These are phyloP conservation scores for Operophtera brumata DNA, from an alignment of 2,888 invertebrate genomes.

Conservation along the genomic window DNA sequence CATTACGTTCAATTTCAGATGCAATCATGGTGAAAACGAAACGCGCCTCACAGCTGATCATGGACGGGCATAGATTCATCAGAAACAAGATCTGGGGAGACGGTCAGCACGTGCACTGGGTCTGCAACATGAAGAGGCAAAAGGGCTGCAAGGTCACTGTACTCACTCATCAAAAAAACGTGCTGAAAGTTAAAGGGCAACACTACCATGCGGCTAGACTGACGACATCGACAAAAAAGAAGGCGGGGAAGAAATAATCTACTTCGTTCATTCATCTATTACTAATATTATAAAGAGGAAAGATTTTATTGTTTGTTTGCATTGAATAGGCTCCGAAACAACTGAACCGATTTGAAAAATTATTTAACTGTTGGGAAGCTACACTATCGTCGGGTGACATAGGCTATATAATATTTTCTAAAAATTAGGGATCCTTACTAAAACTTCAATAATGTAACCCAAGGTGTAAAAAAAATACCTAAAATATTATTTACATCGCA, in stretches of 20 bases:
- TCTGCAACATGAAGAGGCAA: slow-evolving; percentile 25
- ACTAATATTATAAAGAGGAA: too few species aligned
- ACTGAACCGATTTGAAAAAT: too few species aligned
- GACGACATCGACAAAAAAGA: neutral
- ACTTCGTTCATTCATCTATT: too few species aligned
- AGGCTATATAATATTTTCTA: too few species aligned
- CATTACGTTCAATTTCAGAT: slow-evolving; percentile 26
- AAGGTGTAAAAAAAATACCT: too few species aligned
- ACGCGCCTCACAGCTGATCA: slow-evolving; percentile 34
- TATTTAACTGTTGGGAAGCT: too few species aligned
- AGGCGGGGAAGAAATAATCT: neutral
- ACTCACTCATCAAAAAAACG: slow-evolving; percentile 23
- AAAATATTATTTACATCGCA: too few species aligned
- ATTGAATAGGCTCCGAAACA: too few species aligned
- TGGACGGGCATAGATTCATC: slow-evolving; percentile 33
- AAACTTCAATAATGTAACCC: too few species aligned
- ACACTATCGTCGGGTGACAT: too few species aligned
- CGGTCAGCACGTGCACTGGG: slow-evolving; percentile 30
- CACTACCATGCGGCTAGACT: slow-evolving; percentile 24
- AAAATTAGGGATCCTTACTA: too few species aligned
- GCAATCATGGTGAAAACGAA: slow-evolving; percentile 37
- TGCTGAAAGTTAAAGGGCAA: slow-evolving; percentile 22
- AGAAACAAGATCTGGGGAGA: slow-evolving; percentile 36
- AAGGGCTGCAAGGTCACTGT: slow-evolving; percentile 24
- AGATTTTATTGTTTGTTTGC: too few species aligned